These are phyloP conservation scores for Thereva nobilitata DNA, from an alignment of 2,888 invertebrate genomes.

Conservation along the genomic window DNA sequence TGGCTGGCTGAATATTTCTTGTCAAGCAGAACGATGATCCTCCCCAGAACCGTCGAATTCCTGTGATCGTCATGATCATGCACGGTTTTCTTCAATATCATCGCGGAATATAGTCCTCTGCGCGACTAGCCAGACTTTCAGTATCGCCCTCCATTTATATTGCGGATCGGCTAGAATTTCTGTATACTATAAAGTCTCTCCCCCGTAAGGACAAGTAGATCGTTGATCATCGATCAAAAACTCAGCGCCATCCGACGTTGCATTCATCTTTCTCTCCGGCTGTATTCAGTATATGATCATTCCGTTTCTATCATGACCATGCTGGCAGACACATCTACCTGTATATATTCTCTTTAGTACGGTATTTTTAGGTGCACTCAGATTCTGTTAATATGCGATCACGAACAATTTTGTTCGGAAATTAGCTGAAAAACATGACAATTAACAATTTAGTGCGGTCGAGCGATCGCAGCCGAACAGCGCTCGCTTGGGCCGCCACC, in stretches of 20 bases:
- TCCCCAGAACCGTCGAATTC: too few species aligned
- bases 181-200: not conserved
- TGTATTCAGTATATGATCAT: conserved; percentile 2
- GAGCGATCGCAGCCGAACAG: conserved; percentile 16
- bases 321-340: conserved; percentile 5
- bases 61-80: too few species aligned
- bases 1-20: too few species aligned
- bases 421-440: conserved; percentile 42
- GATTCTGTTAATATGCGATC: conserved; percentile 35
- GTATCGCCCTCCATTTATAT: not conserved
- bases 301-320: conserved; percentile 22
- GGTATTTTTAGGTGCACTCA: too few species aligned
- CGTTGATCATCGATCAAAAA: conserved; percentile 41
- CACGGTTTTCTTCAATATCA: too few species aligned
- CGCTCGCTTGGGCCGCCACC: conserved; percentile 1
- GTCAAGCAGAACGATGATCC: too few species aligned
- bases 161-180: not conserved
- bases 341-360: not conserved
- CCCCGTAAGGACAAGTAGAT: conserved; percentile 29
- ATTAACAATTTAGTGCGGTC: conserved; percentile 42
- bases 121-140: too few species aligned
- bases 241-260: conserved; percentile 36
- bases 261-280: conserved; percentile 8
- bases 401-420: conserved; percentile 39
- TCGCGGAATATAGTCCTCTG: too few species aligned